A percentile compares a stretch with the other conserved stretches of the same genome.
Evolutionary conservation across 1,140 invertebrate species (phyloP).

Genomic region (Aradophagus sp.): DNA sequence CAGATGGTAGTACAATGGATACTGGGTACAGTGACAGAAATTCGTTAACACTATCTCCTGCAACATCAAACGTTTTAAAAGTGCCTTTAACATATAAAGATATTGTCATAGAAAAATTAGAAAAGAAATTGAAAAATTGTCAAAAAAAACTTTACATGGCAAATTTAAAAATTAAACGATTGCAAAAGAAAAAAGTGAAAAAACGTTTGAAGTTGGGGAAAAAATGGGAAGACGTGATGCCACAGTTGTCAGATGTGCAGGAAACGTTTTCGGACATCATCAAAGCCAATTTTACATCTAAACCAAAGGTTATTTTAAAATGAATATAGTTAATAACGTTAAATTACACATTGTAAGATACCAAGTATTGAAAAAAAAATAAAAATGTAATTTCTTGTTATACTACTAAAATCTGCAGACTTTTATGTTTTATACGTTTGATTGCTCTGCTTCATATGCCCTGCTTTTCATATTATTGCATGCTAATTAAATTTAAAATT

Average conservation of each 20-base stretch:
- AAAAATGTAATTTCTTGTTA: slow-evolving; percentile 37
- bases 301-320: slow-evolving; percentile 1
- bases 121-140: neutral
- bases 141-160: neutral
- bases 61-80: neutral
- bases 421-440: too few species aligned
- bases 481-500: slow-evolving; percentile 11
- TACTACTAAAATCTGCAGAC: too few species aligned
- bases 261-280: slow-evolving; percentile 3
- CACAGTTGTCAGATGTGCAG: neutral
- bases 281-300: slow-evolving; percentile 3
- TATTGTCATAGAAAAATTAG: slow-evolving; percentile 1
- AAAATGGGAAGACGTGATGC: neutral
- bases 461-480: neutral
- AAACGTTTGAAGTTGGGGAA: neutral
- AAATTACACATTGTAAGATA: neutral
- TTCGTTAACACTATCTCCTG: too few species aligned
- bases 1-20: too few species aligned
- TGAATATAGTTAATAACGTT: neutral
- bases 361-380: slow-evolving; percentile 52
- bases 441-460: neutral
- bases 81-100: neutral
- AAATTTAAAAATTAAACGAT: neutral
- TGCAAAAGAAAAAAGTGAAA: slow-evolving; percentile 3
- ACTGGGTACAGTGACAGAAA: too few species aligned